phyloP scores from a whole-genome alignment of 1,140 invertebrate species.

The Cherax destructor region DNA sequence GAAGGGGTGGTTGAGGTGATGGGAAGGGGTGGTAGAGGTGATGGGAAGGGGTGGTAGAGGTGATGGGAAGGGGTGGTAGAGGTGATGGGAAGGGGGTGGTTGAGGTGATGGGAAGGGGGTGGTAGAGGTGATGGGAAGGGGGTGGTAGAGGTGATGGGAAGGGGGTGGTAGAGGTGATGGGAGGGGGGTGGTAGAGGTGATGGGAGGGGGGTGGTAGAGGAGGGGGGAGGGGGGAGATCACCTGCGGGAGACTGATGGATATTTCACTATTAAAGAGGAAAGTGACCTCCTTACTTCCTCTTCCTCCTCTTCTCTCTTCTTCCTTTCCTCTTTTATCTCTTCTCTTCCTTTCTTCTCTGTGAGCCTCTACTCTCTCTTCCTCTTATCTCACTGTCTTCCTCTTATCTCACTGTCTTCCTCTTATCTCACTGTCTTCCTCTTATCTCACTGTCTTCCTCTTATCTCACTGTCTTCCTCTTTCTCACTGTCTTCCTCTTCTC shows the following conservation, averaged over 20 bases:
- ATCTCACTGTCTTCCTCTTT: neutral
- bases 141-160: no score
- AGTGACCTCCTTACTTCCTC: neutral
- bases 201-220: no score
- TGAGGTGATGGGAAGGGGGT: no score
- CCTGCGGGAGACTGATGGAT: neutral
- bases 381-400: neutral
- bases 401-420: neutral
- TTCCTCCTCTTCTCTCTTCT: neutral
- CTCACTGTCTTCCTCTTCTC: neutral
- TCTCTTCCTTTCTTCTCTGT: neutral
- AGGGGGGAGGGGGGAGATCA: neutral
- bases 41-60: no score
- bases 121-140: no score
- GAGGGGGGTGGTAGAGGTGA: no score
- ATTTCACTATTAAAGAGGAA: conserved; percentile 17
- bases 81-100: no score
- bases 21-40: no score
- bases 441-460: neutral
- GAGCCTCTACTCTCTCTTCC: neutral
- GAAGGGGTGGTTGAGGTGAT: no score
- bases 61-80: no score
- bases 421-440: neutral
- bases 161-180: no score
- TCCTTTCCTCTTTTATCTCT: neutral